A percentile compares a stretch with the other conserved stretches of the same genome.
Conservation (phyloP, 2,888 invertebrate species). For the Drosophila sordidapex region DNA sequence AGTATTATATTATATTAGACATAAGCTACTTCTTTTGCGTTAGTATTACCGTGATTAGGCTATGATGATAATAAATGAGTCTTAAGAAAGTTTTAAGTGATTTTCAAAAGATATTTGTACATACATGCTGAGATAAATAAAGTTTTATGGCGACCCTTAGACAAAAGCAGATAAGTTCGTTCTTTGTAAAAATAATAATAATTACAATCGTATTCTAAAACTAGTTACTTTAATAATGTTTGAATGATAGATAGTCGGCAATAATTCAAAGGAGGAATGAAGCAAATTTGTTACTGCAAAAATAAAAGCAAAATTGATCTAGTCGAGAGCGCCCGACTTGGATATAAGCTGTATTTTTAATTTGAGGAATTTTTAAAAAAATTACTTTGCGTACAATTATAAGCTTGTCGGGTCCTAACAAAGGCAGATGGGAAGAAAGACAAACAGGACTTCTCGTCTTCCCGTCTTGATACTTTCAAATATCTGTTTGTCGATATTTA, state of each 20-base stretch:
- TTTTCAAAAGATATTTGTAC: neutral
- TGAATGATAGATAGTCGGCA: neutral
- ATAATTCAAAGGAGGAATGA: neutral
- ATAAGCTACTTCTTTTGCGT: neutral
- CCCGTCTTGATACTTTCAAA: neutral
- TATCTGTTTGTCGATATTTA: neutral
- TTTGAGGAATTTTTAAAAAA: neutral
- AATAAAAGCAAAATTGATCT: neutral
- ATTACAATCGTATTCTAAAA: neutral
- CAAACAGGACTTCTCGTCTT: neutral
- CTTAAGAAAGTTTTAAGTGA: neutral
- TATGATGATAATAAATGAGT: neutral
- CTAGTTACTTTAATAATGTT: neutral
- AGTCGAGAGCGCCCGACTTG: neutral
- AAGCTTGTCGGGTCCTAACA: neutral
- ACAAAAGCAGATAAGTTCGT: neutral
- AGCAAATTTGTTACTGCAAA: neutral
- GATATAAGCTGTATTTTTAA: neutral
- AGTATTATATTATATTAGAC: neutral
- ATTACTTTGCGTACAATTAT: no score
- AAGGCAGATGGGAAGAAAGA: neutral
- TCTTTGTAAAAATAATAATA: neutral
- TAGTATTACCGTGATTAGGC: neutral
- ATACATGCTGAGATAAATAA: conserved; percentile 5
- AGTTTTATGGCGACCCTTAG: neutral